Evolutionary conservation across 2,797 vertebrate species (phyloP).

Genomic region (Lacerta viridis): DNA sequence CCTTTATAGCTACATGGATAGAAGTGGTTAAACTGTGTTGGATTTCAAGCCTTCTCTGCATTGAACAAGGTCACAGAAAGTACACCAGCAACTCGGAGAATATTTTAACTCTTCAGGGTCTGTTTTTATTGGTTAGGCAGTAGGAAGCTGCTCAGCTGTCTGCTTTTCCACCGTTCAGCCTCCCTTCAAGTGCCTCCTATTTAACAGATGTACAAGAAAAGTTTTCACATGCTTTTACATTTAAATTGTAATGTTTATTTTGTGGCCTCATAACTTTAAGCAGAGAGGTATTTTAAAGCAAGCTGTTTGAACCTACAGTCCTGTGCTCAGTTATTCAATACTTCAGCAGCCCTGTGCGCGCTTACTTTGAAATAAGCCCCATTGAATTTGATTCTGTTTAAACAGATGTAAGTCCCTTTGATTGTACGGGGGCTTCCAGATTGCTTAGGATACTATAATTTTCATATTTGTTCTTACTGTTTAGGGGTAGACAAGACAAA

Average conservation of each 20-base stretch:
- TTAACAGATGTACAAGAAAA: not conserved
- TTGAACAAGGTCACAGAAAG: conserved; percentile 77
- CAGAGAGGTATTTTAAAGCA: conserved; percentile 38
- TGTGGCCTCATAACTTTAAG: conserved; percentile 52
- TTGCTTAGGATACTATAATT: not conserved
- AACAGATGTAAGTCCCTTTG: not conserved
- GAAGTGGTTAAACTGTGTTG: conserved; percentile 74
- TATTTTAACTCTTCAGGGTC: conserved; percentile 72
- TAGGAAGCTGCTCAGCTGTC: not conserved
- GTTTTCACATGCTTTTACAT: conserved; percentile 28
- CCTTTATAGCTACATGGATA: conserved; percentile 74
- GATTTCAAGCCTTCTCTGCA: conserved; percentile 72
- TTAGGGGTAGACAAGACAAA: not conserved
- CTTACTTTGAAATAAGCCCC: not conserved
- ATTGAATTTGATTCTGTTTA: not conserved
- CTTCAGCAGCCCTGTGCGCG: not conserved
- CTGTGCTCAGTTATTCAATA: not conserved
- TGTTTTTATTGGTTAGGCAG: conserved; percentile 36
- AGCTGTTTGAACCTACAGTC: conserved; percentile 62
- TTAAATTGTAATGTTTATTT: conserved; percentile 37
- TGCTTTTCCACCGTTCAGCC: conserved; percentile 27
- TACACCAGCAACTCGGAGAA: conserved; percentile 63
- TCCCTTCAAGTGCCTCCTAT: conserved; percentile 29
- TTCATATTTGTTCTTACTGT: not conserved
- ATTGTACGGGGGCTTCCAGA: not conserved